Evolutionary conservation across 2,797 vertebrate species (phyloP).

Genomic region (Uromys caudimaculatus): DNA sequence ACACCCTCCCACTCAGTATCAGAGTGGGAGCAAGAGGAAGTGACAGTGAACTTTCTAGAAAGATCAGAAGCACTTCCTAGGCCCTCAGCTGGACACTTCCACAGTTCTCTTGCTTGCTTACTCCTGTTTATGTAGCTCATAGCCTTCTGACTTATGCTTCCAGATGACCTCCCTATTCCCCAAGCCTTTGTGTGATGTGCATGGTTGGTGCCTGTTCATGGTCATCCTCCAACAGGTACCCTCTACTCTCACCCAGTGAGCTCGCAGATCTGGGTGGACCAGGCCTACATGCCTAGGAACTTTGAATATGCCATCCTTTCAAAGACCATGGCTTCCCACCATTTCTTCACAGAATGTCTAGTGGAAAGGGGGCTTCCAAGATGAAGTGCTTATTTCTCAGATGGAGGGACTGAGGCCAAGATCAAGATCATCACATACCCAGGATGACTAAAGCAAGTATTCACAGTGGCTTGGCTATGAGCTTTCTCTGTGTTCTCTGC

Average conservation of each 20-base stretch:
- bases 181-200: not conserved
- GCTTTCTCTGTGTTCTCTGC: fast-evolving
- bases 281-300: not conserved
- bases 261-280: not conserved
- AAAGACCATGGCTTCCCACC: not conserved
- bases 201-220: too few species aligned
- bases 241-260: not conserved
- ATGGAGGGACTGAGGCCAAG: not conserved
- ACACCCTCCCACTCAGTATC: slow-evolving; percentile 39
- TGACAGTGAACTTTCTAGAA: slow-evolving; percentile 65
- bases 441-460: not conserved
- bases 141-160: not conserved
- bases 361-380: not conserved
- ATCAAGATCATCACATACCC: not conserved
- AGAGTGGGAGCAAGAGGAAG: slow-evolving; percentile 51
- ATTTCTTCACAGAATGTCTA: not conserved
- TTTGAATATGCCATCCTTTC: not conserved
- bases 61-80: not conserved
- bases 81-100: not conserved
- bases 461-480: not conserved
- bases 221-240: not conserved
- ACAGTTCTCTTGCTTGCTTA: not conserved
- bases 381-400: not conserved
- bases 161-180: too few species aligned
- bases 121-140: fast-evolving